These are phyloP conservation scores for Hypercompe scribonia DNA, from an alignment of 2,888 invertebrate species.

Conservation along the genomic window DNA sequence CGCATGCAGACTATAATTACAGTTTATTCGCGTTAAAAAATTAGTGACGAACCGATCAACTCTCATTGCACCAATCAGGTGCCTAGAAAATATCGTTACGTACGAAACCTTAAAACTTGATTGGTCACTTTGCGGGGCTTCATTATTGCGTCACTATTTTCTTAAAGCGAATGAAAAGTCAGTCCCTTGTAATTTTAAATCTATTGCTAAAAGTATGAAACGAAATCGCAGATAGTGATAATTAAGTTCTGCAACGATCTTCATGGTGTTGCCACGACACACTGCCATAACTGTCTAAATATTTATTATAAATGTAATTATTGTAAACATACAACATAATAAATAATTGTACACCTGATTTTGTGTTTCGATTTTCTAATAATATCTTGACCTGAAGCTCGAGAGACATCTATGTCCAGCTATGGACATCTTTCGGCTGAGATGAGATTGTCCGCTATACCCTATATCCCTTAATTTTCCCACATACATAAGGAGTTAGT, in stretches of 20 bases:
- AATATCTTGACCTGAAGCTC: background rate
- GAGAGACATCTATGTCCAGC: too few species aligned
- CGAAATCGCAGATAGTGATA: constrained; percentile 26
- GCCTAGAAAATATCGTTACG: background rate
- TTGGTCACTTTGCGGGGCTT: background rate
- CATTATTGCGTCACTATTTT: background rate
- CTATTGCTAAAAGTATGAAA: constrained; percentile 7
- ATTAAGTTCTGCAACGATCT: constrained; percentile 25
- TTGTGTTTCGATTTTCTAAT: constrained; percentile 26
- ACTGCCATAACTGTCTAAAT: constrained; percentile 51
- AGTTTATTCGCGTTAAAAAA: background rate
- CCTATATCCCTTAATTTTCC: too few species aligned
- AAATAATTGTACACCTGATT: constrained; percentile 51
- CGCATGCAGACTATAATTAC: background rate
- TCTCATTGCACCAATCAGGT: background rate
- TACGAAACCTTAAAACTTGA: background rate
- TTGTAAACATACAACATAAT: constrained; percentile 44
- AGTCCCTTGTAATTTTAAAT: background rate
- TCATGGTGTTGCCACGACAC: constrained; percentile 44
- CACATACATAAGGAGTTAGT: too few species aligned
- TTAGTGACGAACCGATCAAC: background rate
- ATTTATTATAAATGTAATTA: constrained; percentile 44
- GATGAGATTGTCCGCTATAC: too few species aligned
- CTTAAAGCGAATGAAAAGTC: background rate
- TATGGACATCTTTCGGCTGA: too few species aligned